Conservation (phyloP, 2,113 vertebrate genomes). For the Eulemur macaco region DNA sequence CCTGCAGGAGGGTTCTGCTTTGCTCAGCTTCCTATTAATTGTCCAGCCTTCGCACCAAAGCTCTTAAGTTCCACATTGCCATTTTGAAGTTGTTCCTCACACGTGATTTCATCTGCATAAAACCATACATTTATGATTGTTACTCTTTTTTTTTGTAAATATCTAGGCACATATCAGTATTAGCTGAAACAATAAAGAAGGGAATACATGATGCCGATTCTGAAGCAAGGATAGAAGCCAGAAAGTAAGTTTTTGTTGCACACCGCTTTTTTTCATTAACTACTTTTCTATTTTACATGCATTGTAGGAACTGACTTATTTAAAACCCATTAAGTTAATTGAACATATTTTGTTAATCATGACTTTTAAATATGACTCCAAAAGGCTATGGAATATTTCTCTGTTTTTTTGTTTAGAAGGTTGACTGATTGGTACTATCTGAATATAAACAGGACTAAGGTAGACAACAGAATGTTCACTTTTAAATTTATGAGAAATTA, state of each 20-base stretch:
- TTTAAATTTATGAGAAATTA: neutral
- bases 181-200: conserved; percentile 98
- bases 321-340: neutral
- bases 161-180: conserved; percentile 95
- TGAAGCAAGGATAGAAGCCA: conserved; percentile 96
- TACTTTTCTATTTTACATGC: neutral
- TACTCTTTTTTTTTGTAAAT: conserved; percentile 46
- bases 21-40: neutral
- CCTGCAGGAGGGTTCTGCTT: neutral
- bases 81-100: conserved; percentile 20
- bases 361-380: neutral
- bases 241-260: conserved; percentile 91
- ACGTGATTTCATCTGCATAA: neutral
- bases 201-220: conserved; percentile 98
- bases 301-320: neutral
- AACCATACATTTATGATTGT: conserved; percentile 78
- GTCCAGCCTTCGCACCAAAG: neutral
- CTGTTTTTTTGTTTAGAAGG: neutral
- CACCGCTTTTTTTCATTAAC: neutral
- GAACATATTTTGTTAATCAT: neutral
- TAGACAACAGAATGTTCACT: neutral
- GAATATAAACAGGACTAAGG: neutral
- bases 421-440: neutral
- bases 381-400: neutral
- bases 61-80: fast-evolving